phyloP scores from a whole-genome alignment of 2,113 vertebrate genomes.

The Rhinopomastus cyanomelas region DNA sequence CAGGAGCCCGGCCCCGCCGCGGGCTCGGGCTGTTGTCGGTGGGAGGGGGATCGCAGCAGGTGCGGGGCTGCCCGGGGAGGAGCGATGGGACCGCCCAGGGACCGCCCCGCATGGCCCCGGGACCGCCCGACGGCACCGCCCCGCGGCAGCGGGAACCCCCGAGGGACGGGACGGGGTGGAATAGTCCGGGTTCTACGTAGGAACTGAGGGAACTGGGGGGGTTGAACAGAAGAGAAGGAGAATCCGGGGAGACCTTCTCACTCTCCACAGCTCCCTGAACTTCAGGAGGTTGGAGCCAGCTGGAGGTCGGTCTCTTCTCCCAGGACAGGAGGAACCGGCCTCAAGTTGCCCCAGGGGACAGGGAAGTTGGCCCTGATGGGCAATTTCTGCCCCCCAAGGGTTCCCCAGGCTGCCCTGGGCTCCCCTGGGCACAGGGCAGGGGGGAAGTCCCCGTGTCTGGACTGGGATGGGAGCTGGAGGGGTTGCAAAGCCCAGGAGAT shows the following conservation, averaged over 20 bases:
- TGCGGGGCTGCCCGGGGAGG: neutral
- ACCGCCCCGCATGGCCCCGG: neutral
- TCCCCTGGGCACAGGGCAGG: neutral
- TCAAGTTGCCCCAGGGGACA: neutral
- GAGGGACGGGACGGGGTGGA: too few species aligned
- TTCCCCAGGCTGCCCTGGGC: too few species aligned
- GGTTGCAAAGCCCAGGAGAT: neutral
- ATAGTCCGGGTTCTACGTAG: too few species aligned
- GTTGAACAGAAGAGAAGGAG: neutral
- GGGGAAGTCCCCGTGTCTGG: neutral
- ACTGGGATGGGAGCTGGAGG: too few species aligned
- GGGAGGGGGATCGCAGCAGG: neutral
- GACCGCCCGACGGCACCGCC: neutral
- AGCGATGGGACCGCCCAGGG: neutral
- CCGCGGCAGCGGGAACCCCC: neutral
- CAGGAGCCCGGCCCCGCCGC: neutral
- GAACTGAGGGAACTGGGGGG: neutral
- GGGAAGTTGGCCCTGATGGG: neutral
- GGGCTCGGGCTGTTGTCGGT: constrained; percentile 16
- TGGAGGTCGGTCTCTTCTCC: too few species aligned
- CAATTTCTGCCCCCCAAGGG: neutral
- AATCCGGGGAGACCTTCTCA: neutral
- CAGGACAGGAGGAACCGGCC: neutral
- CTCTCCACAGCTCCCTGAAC: too few species aligned
- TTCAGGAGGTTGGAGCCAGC: too few species aligned